Percentiles rank a stretch among this genome's conserved stretches.
phyloP scores from a whole-genome alignment of 2,888 invertebrate genomes.

The Helleia helle region DNA sequence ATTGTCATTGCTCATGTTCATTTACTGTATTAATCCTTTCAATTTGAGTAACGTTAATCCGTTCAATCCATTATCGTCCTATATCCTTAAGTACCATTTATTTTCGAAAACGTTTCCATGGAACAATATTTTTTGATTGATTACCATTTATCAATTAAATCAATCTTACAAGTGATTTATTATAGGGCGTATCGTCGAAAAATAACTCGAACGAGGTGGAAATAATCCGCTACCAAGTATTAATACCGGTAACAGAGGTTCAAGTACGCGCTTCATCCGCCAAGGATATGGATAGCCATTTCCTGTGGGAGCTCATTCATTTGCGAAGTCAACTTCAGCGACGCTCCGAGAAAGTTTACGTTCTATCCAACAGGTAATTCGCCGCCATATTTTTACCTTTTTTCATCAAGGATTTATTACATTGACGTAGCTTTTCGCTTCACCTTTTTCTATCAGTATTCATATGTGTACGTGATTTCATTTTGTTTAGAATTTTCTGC shows the following conservation, averaged over 20 bases:
- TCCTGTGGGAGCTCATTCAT: slow-evolving; percentile 97
- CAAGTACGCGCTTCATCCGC: slow-evolving; percentile 96
- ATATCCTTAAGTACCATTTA: neutral
- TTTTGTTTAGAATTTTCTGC: too few relatives aligned
- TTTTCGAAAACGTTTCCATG: neutral
- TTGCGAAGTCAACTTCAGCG: slow-evolving; percentile 94
- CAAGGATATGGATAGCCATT: slow-evolving; percentile 96
- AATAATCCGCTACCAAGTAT: slow-evolving; percentile 95
- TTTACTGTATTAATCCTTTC: too few relatives aligned
- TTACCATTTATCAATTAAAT: too few relatives aligned
- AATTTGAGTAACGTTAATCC: too few relatives aligned
- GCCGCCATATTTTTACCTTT: too few relatives aligned
- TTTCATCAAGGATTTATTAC: too few relatives aligned
- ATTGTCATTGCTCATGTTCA: too few relatives aligned
- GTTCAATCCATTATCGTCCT: neutral
- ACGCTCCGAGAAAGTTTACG: slow-evolving; percentile 96
- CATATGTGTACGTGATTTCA: too few relatives aligned
- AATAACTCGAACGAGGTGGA: slow-evolving; percentile 92
- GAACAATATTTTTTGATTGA: too few relatives aligned
- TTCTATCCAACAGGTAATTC: slow-evolving; percentile 90
- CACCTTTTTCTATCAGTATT: too few relatives aligned
- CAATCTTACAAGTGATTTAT: slow-evolving; percentile 21
- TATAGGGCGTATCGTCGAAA: slow-evolving; percentile 89
- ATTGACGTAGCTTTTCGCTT: too few relatives aligned
- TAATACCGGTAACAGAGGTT: slow-evolving; percentile 97